Conservation (phyloP, 2,888 invertebrate genomes). For the Parasteatoda lunata region DNA sequence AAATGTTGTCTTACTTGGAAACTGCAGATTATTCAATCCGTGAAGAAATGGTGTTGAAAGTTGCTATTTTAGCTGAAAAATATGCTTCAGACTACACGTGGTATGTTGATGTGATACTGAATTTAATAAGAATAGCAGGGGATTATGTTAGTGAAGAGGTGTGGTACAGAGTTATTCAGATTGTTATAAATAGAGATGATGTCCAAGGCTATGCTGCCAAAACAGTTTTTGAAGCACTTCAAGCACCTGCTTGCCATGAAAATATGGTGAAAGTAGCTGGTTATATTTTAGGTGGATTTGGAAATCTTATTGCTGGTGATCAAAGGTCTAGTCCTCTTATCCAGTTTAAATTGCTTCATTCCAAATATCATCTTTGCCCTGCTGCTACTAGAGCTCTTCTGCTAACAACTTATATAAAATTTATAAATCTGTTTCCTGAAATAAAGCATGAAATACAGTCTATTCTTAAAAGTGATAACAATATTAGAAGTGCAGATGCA, state of each 20-base stretch:
- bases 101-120: conserved; percentile 96
- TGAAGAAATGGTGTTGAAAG: conserved; percentile 99
- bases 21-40: conserved; percentile 99
- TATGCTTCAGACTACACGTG: conserved; percentile 99
- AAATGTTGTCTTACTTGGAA: conserved; percentile 99
- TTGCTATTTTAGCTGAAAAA: conserved; percentile 98
- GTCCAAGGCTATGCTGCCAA: conserved; percentile 99
- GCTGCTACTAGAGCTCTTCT: conserved; percentile 96
- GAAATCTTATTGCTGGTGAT: conserved; percentile 99
- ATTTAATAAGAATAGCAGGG: conserved; percentile 98
- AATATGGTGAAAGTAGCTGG: conserved; percentile 99
- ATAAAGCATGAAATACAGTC: conserved; percentile 96
- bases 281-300: conserved; percentile 99
- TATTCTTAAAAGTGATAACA: conserved; percentile 83
- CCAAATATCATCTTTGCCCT: conserved; percentile 98
- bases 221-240: conserved; percentile 98
- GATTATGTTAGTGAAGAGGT: conserved; percentile 99
- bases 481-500: conserved; percentile 96
- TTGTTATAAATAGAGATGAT: conserved; percentile 99
- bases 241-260: conserved; percentile 99
- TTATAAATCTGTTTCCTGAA: conserved; percentile 99
- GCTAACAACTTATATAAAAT: conserved; percentile 98
- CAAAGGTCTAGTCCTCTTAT: conserved; percentile 94
- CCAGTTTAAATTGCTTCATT: conserved; percentile 98
- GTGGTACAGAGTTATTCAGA: conserved; percentile 99